phyloP scores from a whole-genome alignment of 2,113 vertebrate genomes.

The Acanthochromis polyacanthus region DNA sequence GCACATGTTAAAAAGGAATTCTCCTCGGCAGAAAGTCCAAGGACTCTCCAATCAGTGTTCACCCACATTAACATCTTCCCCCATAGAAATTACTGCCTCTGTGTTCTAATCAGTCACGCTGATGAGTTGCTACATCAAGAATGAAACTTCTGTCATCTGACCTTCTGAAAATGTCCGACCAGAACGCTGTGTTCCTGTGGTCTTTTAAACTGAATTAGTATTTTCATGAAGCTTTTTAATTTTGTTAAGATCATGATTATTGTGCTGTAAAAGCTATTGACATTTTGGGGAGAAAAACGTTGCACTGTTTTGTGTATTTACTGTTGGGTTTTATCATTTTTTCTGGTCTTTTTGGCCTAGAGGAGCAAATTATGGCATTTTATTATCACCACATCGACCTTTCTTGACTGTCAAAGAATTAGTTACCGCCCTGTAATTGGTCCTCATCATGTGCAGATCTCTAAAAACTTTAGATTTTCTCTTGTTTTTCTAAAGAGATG shows the following conservation, averaged over 20 bases:
- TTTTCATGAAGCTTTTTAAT: too few species aligned
- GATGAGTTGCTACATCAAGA: constrained; percentile 13
- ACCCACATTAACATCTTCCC: background rate
- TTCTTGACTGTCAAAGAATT: background rate
- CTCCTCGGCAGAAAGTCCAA: constrained; percentile 5
- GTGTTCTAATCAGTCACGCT: constrained; percentile 23
- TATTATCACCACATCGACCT: background rate
- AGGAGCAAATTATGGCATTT: background rate
- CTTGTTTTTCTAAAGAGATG: too few species aligned
- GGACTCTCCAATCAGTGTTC: constrained; percentile 15
- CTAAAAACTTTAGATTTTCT: background rate
- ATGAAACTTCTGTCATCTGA: constrained; percentile 31
- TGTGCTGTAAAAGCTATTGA: too few species aligned
- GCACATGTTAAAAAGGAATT: background rate
- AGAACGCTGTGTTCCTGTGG: constrained; percentile 1
- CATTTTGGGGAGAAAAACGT: too few species aligned
- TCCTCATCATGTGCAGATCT: background rate
- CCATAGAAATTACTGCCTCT: background rate
- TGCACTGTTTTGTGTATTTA: too few species aligned
- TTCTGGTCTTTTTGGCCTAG: background rate
- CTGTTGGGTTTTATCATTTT: too few species aligned
- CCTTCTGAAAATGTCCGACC: constrained; percentile 4
- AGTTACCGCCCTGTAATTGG: background rate
- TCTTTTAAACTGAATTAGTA: background rate
- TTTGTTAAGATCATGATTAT: too few species aligned